Evolutionary conservation across 37 sponge, comb jelly and placozoan species (phyloP).

Genomic region (Ephydatia muelleri): DNA sequence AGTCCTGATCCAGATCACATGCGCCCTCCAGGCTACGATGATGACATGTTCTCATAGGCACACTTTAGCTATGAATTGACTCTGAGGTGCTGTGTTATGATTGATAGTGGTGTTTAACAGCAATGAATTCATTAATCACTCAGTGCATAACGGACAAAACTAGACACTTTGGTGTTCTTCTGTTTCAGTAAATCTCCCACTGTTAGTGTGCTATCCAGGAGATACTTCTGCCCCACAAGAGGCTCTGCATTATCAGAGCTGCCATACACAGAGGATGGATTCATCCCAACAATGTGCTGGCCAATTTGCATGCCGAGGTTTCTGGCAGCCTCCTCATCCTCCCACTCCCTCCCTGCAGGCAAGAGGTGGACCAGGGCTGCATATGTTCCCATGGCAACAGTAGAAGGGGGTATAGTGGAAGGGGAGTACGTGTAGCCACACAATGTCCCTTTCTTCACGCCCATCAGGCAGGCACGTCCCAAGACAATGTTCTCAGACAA

Average conservation of each 20-base stretch:
- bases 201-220: constrained; percentile 49
- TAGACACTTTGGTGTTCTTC: constrained; percentile 23
- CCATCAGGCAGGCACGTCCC: constrained; percentile 48
- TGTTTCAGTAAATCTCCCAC: constrained; percentile 60
- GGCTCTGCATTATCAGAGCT: neutral
- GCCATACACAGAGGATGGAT: constrained; percentile 27
- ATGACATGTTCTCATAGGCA: constrained; percentile 75
- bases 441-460: constrained; percentile 33
- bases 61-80: no score
- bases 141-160: constrained; percentile 59
- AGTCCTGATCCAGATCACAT: constrained; percentile 76
- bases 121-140: constrained; percentile 35
- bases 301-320: constrained; percentile 43
- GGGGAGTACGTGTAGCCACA: constrained; percentile 53
- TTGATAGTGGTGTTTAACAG: neutral
- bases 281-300: constrained; percentile 78
- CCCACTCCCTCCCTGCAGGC: neutral
- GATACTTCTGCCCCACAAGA: constrained; percentile 49
- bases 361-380: constrained; percentile 54
- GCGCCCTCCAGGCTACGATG: constrained; percentile 74
- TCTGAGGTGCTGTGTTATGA: neutral
- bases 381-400: constrained; percentile 63
- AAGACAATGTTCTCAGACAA: constrained; percentile 62
- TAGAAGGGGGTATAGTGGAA: neutral
- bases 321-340: neutral